A percentile compares a stretch with the other conserved stretches of the same genome.
Conservation (phyloP, 2,797 vertebrate species). For the Bufotes viridis region DNA sequence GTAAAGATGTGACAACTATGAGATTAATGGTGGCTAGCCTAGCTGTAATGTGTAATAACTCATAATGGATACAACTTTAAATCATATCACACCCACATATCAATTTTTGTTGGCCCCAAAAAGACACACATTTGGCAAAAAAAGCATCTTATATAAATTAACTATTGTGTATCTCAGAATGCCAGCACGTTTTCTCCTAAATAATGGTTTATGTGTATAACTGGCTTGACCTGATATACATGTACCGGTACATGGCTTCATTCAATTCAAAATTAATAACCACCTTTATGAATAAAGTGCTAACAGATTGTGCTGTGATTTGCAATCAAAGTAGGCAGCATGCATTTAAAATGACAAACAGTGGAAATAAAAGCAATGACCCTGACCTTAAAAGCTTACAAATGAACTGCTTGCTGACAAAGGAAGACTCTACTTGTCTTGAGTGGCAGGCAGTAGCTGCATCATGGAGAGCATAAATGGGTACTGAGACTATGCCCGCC, state of each 20-base stretch:
- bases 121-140: not conserved
- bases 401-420: too few relatives aligned
- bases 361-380: too few relatives aligned
- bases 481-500: too few relatives aligned
- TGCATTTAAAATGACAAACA: too few relatives aligned
- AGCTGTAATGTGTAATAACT: slow-evolving; percentile 1
- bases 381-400: too few relatives aligned
- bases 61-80: not conserved
- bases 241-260: not conserved
- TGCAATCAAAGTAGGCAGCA: too few relatives aligned
- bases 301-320: not conserved
- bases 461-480: too few relatives aligned
- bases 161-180: not conserved
- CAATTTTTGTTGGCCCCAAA: not conserved
- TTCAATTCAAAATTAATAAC: not conserved
- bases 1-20: not conserved
- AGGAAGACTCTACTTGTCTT: too few relatives aligned
- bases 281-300: not conserved
- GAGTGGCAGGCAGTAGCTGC: too few relatives aligned
- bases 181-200: not conserved
- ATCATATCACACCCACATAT: not conserved
- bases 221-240: not conserved
- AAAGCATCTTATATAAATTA: not conserved
- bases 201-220: not conserved
- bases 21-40: not conserved